Evolutionary conservation across 1,140 invertebrate species (phyloP), one percentile per base, ranked within the genome.

Genomic region (Aphelenchoides besseyi): DNA sequence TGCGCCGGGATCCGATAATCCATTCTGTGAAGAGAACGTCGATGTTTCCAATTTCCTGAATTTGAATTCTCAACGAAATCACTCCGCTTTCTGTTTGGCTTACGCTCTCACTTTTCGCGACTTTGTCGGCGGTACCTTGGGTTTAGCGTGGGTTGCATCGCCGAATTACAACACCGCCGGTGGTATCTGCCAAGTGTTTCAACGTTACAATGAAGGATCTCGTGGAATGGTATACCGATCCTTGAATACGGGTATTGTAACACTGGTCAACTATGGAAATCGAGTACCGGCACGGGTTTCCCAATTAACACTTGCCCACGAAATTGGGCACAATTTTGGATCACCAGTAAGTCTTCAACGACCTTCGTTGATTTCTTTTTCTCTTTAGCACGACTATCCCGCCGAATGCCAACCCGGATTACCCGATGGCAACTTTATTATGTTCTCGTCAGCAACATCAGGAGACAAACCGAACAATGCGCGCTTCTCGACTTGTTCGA

Each of bases 11-110:
- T 75, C 73, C 2, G 77, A 77, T n/a, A 96, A 95, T 87, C 92
- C 92, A 59, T 98, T 97, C 85, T 98, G 96, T 85, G 90, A 93
- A 82, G 91, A 93, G 81, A 97, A 98, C 85, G 96, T 99, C 79
- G 96, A 99, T 85, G 96, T 98, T 57, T 97, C 94, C 78, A 98
- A 98, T 87, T 98, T 98, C 86, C 88, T 99, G 48, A 99, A 98
- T 87, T 88, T 97, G 26, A 95, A 98, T 85, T 98, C 95, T 5
- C 88, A 97, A 57, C 91, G 91, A 30, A 94, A 98, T 87, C 96
- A 98, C 85, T 92, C 96, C 80, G 92, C 93, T 82, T 99, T 98
- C 87, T 99, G 97, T 86, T 88, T 99, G 48, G 95, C 96, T 8
- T 99, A 98, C 85, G 93, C 98, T 32, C 97, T 98, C 86, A 98